Conservation (phyloP, 2,113 vertebrate genomes). For the Poeciliopsis prolifica region DNA sequence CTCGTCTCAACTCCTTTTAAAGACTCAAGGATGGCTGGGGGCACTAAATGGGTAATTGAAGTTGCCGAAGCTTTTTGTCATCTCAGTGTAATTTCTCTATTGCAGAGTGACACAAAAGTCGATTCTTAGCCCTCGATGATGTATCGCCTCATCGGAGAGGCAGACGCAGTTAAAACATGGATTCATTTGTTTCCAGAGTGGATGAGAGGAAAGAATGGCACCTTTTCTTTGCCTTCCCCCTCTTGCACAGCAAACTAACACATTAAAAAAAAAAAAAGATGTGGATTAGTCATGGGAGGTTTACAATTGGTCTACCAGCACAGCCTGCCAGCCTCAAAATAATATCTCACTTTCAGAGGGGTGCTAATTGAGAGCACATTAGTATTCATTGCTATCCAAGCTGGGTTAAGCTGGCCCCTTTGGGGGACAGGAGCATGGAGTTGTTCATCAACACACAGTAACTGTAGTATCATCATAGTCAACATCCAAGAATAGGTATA, state of each 20-base stretch:
- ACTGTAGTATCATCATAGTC: conserved; percentile 43
- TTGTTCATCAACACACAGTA: conserved; percentile 51
- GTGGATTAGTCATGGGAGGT: conserved; percentile 43
- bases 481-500: conserved; percentile 41
- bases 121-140: conserved; percentile 67
- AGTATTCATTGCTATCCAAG: conserved; percentile 68
- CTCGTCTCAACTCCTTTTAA: conserved; percentile 64
- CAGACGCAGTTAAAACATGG: conserved; percentile 57
- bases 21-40: conserved; percentile 61
- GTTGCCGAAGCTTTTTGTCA: conserved; percentile 70
- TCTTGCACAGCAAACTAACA: conserved; percentile 37
- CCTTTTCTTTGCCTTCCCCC: conserved; percentile 12
- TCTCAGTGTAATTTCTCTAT: conserved; percentile 77
- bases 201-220: conserved; percentile 45
- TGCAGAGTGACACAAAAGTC: conserved; percentile 69
- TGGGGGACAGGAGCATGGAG: conserved; percentile 34
- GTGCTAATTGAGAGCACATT: conserved; percentile 69
- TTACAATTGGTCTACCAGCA: conserved; percentile 40
- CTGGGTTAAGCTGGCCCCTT: conserved; percentile 53
- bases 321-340: conserved; percentile 35
- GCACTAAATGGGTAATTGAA: conserved; percentile 70
- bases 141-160: conserved; percentile 67
- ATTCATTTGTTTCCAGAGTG: conserved; percentile 68
- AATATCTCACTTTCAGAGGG: conserved; percentile 58
- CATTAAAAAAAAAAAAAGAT: conserved; percentile 33